Evolutionary conservation across 1,140 invertebrate genomes (phyloP).

Genomic region (Sitobion miscanthi): DNA sequence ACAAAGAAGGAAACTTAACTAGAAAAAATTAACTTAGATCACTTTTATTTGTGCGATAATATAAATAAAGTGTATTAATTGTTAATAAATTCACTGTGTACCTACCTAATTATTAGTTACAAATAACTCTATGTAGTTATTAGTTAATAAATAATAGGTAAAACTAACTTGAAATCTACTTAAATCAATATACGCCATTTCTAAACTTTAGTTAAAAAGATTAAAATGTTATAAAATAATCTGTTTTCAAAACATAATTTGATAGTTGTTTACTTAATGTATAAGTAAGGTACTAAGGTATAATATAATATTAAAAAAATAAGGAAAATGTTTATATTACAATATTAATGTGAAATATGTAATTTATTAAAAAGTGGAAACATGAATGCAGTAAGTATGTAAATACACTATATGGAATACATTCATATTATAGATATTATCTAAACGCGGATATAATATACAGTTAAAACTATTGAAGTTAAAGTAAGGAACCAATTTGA

Average conservation of each 20-base stretch:
- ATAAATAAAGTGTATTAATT: too few species aligned
- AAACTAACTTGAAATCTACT: background rate
- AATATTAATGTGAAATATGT: background rate
- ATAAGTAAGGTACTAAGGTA: too few species aligned
- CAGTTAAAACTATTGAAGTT: background rate
- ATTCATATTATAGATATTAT: background rate
- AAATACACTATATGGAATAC: background rate
- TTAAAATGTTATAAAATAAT: background rate
- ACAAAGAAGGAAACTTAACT: too few species aligned
- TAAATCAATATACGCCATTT: background rate
- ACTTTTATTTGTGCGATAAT: background rate
- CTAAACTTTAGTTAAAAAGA: background rate
- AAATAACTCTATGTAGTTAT: too few species aligned
- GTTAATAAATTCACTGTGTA: too few species aligned
- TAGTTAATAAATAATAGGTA: too few species aligned
- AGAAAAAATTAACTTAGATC: too few species aligned
- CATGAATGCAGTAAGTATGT: background rate
- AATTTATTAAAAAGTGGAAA: background rate
- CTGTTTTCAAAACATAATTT: background rate
- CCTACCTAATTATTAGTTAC: too few species aligned
- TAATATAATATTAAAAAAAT: background rate
- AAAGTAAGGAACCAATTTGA: background rate
- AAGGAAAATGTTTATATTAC: background rate
- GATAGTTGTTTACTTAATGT: background rate
- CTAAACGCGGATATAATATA: background rate